Percentiles rank a stretch among this genome's conserved stretches.
Conservation (phyloP, 2,888 invertebrate genomes). For the Cyrtodaria siliqua region DNA sequence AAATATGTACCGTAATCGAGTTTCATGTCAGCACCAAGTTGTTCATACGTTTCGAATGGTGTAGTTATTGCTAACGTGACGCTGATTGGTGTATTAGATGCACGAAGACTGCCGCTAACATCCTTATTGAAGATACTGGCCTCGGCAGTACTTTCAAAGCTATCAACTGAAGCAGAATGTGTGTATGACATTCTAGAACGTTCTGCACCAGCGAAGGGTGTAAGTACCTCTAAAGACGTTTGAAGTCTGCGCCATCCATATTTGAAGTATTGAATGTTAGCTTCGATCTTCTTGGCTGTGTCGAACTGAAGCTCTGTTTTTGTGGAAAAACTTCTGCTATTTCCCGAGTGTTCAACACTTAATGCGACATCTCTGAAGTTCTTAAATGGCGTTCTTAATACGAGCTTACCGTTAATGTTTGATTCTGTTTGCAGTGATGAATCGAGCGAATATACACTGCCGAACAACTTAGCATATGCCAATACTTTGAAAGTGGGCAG, state of each 20-base stretch:
- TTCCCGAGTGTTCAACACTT: constrained; percentile 32
- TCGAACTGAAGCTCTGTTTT: constrained; percentile 39
- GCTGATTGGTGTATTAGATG: constrained; percentile 28
- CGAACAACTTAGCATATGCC: constrained; percentile 31
- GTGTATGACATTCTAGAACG: constrained; percentile 24
- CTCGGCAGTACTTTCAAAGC: constrained; percentile 53
- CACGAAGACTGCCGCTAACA: constrained; percentile 37
- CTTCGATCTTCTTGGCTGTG: constrained; percentile 30
- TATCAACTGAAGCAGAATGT: constrained; percentile 48
- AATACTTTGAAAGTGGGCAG: constrained; percentile 24
- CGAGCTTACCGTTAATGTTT: constrained; percentile 17
- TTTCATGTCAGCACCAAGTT: constrained; percentile 41
- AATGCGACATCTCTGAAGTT: constrained; percentile 26
- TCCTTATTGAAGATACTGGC: constrained; percentile 37
- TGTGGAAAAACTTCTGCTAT: constrained; percentile 29
- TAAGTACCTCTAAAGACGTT: constrained; percentile 35
- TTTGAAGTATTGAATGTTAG: constrained; percentile 32
- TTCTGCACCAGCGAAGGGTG: constrained; percentile 51
- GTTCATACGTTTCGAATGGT: constrained; percentile 40
- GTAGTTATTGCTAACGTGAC: constrained; percentile 26
- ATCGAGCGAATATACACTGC: constrained; percentile 36
- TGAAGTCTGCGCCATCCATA: constrained; percentile 50
- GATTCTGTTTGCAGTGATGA: constrained; percentile 27
- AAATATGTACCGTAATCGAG: constrained; percentile 16
- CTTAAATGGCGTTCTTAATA: constrained; percentile 36